These are phyloP conservation scores for Marasmarcha lunaedactyla DNA, from an alignment of 2,888 invertebrate genomes.

Conservation along the genomic window DNA sequence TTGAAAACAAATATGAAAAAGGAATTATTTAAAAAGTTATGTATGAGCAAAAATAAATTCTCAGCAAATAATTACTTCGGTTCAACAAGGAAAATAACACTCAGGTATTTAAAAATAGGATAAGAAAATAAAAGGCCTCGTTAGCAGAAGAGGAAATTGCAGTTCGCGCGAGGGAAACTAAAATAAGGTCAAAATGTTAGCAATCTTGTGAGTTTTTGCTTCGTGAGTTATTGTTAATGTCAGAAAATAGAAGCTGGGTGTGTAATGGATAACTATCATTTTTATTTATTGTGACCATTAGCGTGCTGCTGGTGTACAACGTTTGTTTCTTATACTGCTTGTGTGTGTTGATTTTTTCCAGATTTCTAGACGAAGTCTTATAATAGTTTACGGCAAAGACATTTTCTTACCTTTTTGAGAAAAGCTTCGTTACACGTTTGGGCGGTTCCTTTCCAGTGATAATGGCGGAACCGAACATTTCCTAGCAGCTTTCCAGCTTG, in stretches of 20 bases:
- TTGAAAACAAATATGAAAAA: no score
- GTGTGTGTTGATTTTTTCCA: no score
- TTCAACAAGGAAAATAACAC: no score
- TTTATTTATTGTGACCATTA: no score
- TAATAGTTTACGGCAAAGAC: no score
- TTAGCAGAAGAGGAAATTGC: constrained; percentile 66
- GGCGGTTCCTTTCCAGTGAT: constrained; percentile 87
- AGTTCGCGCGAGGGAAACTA: constrained; percentile 51
- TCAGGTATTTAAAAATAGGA: constrained; percentile 19
- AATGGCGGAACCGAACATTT: constrained; percentile 79
- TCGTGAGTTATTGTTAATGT: constrained; percentile 23
- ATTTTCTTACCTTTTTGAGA: constrained; percentile 79
- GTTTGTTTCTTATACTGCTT: background rate
- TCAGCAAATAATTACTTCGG: no score
- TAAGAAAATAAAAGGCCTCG: constrained; percentile 57
- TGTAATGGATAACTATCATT: background rate
- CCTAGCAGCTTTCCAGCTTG: constrained; percentile 76
- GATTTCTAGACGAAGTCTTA: no score
- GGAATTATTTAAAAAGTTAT: no score
- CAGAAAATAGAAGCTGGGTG: background rate
- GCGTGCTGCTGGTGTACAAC: background rate
- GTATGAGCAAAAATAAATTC: no score
- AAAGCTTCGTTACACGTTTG: constrained; percentile 91
- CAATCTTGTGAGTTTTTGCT: constrained; percentile 37
- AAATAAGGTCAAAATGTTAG: constrained; percentile 62